Conservation (phyloP, 2,113 vertebrate genomes). For the Nyctibius bracteatus region DNA sequence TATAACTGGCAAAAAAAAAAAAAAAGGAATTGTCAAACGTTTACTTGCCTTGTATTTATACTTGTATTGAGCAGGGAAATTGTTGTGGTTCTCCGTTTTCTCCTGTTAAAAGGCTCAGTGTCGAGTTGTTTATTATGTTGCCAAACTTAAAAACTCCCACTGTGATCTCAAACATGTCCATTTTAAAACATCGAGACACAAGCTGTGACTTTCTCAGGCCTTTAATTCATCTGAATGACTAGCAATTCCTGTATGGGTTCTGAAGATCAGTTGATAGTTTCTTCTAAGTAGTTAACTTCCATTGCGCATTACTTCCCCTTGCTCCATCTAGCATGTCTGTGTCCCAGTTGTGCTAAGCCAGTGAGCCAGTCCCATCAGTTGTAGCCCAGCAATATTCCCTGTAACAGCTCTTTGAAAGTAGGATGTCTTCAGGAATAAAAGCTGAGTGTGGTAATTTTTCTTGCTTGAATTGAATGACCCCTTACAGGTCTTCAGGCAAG, state of each 20-base stretch:
- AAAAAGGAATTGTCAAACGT: neutral
- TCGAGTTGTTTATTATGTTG: neutral
- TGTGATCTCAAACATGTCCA: neutral
- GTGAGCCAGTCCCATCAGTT: neutral
- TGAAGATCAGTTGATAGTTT: neutral
- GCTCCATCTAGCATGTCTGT: rapidly evolving
- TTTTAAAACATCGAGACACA: neutral
- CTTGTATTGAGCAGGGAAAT: neutral
- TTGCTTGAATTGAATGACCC: neutral
- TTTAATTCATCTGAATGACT: neutral
- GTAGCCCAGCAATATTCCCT: neutral
- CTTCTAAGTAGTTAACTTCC: neutral
- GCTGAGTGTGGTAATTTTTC: neutral
- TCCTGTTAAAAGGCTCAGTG: neutral
- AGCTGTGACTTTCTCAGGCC: neutral
- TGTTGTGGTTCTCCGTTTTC: neutral
- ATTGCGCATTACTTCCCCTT: rapidly evolving
- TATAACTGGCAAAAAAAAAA: neutral
- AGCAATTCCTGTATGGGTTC: neutral
- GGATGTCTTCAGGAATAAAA: neutral
- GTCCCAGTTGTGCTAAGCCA: neutral
- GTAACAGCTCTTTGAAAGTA: neutral
- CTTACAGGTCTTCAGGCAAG: neutral
- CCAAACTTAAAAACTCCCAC: neutral
- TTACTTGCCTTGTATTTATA: neutral